Base-by-base conservation (phyloP, 2,888 invertebrate genomes). In the Melikaiella ostensackeni region DNA sequence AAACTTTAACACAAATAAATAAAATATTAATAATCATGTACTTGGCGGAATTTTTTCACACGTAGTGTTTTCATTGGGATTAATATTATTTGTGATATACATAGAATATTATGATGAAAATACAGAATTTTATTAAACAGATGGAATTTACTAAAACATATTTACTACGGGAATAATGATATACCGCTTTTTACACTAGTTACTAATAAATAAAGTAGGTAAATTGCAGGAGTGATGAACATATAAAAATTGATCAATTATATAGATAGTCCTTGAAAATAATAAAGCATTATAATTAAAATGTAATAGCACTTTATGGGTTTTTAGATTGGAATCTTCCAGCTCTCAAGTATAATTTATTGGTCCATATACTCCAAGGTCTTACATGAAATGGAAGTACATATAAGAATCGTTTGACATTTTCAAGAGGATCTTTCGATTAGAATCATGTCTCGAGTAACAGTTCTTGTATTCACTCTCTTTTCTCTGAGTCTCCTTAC, bases 351-450 rank as follows among this genome's bases (percentile, higher is more conserved):
- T 46, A 27, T 66, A 66, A 66, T 27, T 66, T 19, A 55, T 55
- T 55, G 55, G 21, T 21, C 55, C 55, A 21, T 66, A 19, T 70
- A 16, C 70, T 70, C 27, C 70, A 70, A 70, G 70, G 70, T 50
- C 30, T 46, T 0, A n/a, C 30, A 30, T 46, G 46, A 66, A 46
- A 24, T 42, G 46, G 42, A 66, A 46, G 27, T 70, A n/a, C n/a
- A n/a, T n/a, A 70, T 70, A 70, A 70, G 50, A 50, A 50, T 70
- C 70, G 16, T 70, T 46, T 30, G 50, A 50, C 30, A 50, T 46
- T 70, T 70, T 55, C 70, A 11, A 33, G 30, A 70, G 46, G 27
- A 70, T 70, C 33, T 55, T 30, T 70, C n/a, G 30, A 11, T 30
- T n/a, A 55, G 50, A 70, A 70, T 50, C 30, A 70, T 70, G 70